Percentiles rank a stretch among this genome's conserved stretches.
Evolutionary conservation across 2,888 invertebrate species (phyloP).

Genomic region (Trissonchulus sp.): DNA sequence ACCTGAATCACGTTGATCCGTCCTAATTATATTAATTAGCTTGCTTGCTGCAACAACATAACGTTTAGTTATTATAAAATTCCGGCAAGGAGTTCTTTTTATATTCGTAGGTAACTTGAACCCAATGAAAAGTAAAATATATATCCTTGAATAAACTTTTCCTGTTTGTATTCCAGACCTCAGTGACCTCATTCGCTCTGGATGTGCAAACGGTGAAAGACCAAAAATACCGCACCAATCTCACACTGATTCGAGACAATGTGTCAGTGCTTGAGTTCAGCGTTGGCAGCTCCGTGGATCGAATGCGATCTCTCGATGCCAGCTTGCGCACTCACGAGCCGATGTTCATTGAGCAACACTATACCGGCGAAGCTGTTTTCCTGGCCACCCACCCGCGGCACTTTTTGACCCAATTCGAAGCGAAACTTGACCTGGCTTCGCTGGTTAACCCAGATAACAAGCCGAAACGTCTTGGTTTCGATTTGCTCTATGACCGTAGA

Average conservation of each 20-base stretch:
- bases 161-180: too few species aligned
- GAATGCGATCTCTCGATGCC: background rate
- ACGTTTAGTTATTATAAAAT: too few species aligned
- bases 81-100: too few species aligned
- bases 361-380: background rate
- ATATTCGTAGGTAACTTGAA: too few species aligned
- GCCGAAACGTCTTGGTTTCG: background rate
- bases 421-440: background rate
- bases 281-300: background rate
- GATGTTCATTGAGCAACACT: background rate
- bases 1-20: too few species aligned
- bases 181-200: too few species aligned
- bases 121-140: too few species aligned
- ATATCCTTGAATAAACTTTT: too few species aligned
- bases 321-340: background rate
- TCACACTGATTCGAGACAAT: background rate
- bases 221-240: background rate
- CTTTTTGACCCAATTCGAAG: background rate
- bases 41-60: too few species aligned
- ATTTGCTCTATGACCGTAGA: background rate
- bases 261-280: background rate
- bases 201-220: background rate
- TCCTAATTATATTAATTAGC: too few species aligned
- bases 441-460: too few species aligned
- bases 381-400: background rate